Evolutionary conservation across 2,888 invertebrate species (phyloP), one percentile per base, ranked within the genome.

Genomic region (Buathra laborator): DNA sequence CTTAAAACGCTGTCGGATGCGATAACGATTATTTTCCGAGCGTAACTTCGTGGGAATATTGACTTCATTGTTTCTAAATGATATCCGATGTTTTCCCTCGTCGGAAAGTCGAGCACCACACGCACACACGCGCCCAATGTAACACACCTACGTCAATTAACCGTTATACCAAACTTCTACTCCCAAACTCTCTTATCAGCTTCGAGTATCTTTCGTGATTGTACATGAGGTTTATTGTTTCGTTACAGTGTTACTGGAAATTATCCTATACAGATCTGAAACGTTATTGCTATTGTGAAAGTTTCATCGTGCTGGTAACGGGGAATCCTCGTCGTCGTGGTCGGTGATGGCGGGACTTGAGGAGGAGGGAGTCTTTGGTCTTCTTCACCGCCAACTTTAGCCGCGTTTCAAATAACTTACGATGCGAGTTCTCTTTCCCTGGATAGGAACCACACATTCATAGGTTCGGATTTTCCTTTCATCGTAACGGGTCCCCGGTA

Each of bases 401-500:
- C n/a, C 2, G 14, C 4, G n/a, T 5, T 53, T 46, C n/a, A 43
- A 44, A 12, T 14, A 51, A 66, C 53, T 90, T 93, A 93, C 72
- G 91, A 89, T 43, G 88, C 53, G 44, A 93, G 85, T 82, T 93
- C 93, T 64, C 90, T 90, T 83, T 94, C 93, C 88, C 95, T 93
- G 83, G 96, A 96, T 76, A 98, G 94, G 94, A 98, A 97, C 97
- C 98, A 98, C 24, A 98, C 98, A 92, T 98, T 96, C 98, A 98
- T 98, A 1, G 98, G 98, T 86, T 98, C 98, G 3, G 98, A 97
- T 94, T 98, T 98, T 70, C 98, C 98, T 94, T 98, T 99, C 98
- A 99, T 99, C 37, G 96, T 95, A 16, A 99, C 96, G 84, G 98
- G 97, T 16, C 98, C 98, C 75, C 98, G 96, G 92, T 97, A 97